Evolutionary conservation across 2,113 vertebrate species (phyloP), one percentile per base, ranked within the genome.

Genomic region (Candoia aspera): DNA sequence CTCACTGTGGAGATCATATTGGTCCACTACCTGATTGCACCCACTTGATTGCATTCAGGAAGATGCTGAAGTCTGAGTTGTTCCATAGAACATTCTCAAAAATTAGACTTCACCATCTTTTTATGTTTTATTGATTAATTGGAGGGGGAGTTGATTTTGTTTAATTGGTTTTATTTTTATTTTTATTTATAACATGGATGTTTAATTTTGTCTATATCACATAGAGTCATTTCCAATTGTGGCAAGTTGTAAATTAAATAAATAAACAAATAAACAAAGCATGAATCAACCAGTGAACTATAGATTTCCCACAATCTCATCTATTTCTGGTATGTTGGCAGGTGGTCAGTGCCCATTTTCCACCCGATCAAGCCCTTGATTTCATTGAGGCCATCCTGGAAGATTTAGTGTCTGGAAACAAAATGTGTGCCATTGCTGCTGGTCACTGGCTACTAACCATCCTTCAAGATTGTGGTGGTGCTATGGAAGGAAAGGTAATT

Each of bases 371-470:
- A 88, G 91, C 86, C 6, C 86, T 88, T 86, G 86, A 60, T 29
- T 92, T 92, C 86, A 59, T 92, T 0, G 19, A 88, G 19, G 86
- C 19, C 64, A 92, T 88, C 53, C 68, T 92, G 5, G 91, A 88
- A 17, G 91, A 83, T 19, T 57, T 92, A 42, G 91, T 92, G 9
- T 88, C 91, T 12, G 91, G 86, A 24, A 79, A 92, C 10, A 29
- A 59, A 73, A 60, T 33, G 91, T 92, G 91, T 24, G 91, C 86
- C 4, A 33, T n/a, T 3, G 55, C 86, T 8, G 91, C 91, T 49
- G 91, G 91, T 1, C 55, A 9, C 37, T 92, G 91, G 91, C 60
- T 92, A 2, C 86, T 92, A 21, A 92, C 42, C 33, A 73, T 92
- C 54, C 86, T 92, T 12, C 54, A 88, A 17, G 91, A 92, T 29